Conservation (phyloP, 1,140 invertebrate species). For the Episyrphus balteatus region DNA sequence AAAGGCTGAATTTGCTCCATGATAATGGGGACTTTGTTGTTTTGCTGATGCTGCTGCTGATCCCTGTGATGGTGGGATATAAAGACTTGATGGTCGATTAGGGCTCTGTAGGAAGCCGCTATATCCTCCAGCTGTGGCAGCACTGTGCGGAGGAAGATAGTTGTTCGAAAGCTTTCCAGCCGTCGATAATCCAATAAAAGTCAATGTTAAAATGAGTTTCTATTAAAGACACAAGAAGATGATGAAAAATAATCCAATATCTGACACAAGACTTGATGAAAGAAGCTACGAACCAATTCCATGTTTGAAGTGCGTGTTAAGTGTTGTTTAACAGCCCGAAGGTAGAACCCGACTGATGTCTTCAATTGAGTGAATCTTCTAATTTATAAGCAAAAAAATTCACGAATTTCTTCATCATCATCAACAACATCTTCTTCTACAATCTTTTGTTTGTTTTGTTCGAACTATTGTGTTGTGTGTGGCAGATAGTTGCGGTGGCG, state of each 20-base stretch:
- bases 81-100: slow-evolving; percentile 12
- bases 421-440: no score
- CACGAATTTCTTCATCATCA: no score
- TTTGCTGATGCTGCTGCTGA: slow-evolving; percentile 1
- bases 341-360: not conserved
- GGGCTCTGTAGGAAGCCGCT: not conserved
- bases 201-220: not conserved
- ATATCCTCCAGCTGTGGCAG: not conserved
- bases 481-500: no score
- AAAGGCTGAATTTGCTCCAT: slow-evolving; percentile 16
- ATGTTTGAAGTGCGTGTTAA: not conserved
- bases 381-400: no score
- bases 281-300: not conserved
- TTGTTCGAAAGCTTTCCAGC: slow-evolving; percentile 1
- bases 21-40: slow-evolving; percentile 16
- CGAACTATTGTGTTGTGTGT: no score
- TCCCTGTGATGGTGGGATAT: slow-evolving; percentile 18
- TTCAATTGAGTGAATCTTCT: no score
- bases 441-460: no score
- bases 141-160: slow-evolving; percentile 17
- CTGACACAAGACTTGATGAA: no score
- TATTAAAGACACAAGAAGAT: not conserved
- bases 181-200: not conserved
- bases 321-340: not conserved
- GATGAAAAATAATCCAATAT: no score